Evolutionary conservation across 2,797 vertebrate species (phyloP), one percentile per base, ranked within the genome.

Genomic region (Manis crassicaudata): DNA sequence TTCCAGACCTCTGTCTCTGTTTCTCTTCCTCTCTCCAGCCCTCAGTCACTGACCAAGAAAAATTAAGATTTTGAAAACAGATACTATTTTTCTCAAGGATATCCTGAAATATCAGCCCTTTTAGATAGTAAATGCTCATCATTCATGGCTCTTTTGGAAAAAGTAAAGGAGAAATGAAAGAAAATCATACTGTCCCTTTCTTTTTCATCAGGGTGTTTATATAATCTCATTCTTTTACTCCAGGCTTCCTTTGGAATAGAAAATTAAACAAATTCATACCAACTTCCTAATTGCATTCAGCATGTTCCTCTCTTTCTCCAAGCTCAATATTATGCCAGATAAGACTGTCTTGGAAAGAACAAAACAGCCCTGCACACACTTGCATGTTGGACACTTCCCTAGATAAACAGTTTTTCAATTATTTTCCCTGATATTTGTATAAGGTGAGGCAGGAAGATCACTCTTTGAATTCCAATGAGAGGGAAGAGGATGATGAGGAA

Each of bases 131-230:
- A 76, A 76, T 17, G 13, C 29, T 58, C n/a, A 62, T 56, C 62
- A n/a, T 92, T 67, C 32, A 62, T 40, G 11, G 16, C 27, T 58
- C 52, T 68, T 35, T 73, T 77, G 56, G 43, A 3, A 50, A 75
- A 86, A 84, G 6, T 60, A 35, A 93, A 95, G 27, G 16, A 77
- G 25, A 88, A 82, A 75, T 76, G 40, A 87, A 90, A 62, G n/a
- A 52, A 90, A 87, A 88, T 6, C 2, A 6, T 52, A 32, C 54
- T 70, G 14, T 29, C 2, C 7, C 37, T 91, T 90, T 67, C 9
- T 72, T 93, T 92, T 60, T 37, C 7, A 25, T 79, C 29, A 56
- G 7, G 0, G 8, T 37, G 52, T 82, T 86, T 79, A 65, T 75
- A 0, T 43, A 35, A 16, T n/a, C 11, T 80, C 70, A 65, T 6